Evolutionary conservation across 1,140 invertebrate genomes (phyloP).

Genomic region (Euura lappo): DNA sequence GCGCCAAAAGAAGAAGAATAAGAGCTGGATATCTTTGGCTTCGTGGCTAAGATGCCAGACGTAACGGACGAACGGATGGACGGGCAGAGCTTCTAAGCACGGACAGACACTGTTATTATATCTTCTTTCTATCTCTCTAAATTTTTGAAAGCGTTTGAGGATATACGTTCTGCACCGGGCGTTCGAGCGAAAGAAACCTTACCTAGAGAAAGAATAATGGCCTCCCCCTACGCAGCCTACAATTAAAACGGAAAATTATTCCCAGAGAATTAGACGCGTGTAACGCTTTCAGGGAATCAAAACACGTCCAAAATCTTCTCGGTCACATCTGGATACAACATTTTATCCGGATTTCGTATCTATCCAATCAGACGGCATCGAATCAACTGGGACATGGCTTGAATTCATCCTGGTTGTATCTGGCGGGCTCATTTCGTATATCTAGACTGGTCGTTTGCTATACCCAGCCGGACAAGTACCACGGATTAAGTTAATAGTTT

Average conservation of each 20-base stretch:
- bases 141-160: neutral
- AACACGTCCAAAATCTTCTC: too few relatives aligned
- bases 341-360: too few relatives aligned
- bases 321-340: too few relatives aligned
- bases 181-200: constrained; percentile 11
- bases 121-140: neutral
- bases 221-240: constrained; percentile 50
- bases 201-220: constrained; percentile 53
- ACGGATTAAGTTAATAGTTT: too few relatives aligned
- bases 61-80: constrained; percentile 36
- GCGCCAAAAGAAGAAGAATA: neutral
- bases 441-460: too few relatives aligned
- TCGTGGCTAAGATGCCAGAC: constrained; percentile 27
- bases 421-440: too few relatives aligned
- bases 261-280: constrained; percentile 24
- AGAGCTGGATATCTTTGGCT: neutral
- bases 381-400: too few relatives aligned
- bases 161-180: constrained; percentile 16
- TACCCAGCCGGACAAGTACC: too few relatives aligned
- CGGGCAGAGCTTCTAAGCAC: constrained; percentile 21
- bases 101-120: constrained; percentile 3
- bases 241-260: constrained; percentile 54
- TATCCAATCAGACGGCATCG: too few relatives aligned
- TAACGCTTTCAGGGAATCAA: too few relatives aligned
- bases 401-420: too few relatives aligned